phyloP scores from a whole-genome alignment of 2,797 vertebrate genomes.

The Poecilia wingei region DNA sequence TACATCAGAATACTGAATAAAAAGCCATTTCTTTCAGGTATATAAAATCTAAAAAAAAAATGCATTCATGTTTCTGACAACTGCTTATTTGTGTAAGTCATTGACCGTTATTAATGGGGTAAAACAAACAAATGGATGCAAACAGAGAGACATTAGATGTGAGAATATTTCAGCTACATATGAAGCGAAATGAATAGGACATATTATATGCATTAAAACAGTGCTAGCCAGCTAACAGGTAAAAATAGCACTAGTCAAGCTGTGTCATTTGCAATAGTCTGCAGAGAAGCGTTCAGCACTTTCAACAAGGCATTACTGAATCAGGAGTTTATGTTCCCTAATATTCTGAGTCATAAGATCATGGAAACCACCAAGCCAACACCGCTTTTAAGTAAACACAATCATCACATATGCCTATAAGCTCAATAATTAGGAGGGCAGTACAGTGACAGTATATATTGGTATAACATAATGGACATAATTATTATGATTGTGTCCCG shows the following conservation, averaged over 20 bases:
- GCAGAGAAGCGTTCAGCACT: background rate
- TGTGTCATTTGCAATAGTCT: background rate
- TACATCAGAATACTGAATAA: background rate
- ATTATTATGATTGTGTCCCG: background rate
- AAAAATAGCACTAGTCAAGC: background rate
- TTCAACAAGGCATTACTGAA: background rate
- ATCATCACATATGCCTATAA: background rate
- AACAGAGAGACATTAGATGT: background rate
- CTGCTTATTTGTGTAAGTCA: background rate
- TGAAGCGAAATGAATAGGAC: background rate
- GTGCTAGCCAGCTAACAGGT: background rate
- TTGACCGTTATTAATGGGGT: background rate
- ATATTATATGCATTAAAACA: background rate
- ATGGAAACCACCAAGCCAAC: background rate
- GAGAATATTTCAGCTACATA: background rate
- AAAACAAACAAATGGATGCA: background rate
- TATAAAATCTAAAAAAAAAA: background rate
- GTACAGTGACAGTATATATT: background rate
- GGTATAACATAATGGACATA: background rate
- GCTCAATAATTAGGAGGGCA: background rate
- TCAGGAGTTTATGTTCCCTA: background rate
- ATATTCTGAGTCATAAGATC: background rate
- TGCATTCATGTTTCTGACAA: background rate
- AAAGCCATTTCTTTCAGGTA: background rate
- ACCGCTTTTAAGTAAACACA: background rate